Evolutionary conservation across 1,140 invertebrate genomes (phyloP).

Genomic region (Liolophura sinensis): DNA sequence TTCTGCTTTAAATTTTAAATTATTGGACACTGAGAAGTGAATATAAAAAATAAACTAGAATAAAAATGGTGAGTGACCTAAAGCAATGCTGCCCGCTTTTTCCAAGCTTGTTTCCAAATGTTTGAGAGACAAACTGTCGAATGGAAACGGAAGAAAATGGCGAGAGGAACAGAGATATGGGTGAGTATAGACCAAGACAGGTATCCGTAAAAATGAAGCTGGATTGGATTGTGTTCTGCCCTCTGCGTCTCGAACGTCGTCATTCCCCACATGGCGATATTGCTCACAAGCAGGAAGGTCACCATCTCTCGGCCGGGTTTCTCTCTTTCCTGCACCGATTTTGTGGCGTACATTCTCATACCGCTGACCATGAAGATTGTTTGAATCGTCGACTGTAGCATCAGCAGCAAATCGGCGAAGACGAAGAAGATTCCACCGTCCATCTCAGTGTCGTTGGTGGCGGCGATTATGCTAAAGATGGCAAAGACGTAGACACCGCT

Average conservation of each 20-base stretch:
- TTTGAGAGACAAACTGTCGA: slow-evolving; percentile 52
- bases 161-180: slow-evolving; percentile 46
- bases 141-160: slow-evolving; percentile 52
- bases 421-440: slow-evolving; percentile 30
- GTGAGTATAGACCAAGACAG: slow-evolving; percentile 47
- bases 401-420: slow-evolving; percentile 59
- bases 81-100: neutral
- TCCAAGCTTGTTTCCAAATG: slow-evolving; percentile 54
- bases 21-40: no score
- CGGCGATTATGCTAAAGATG: slow-evolving; percentile 90
- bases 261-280: slow-evolving; percentile 60
- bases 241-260: slow-evolving; percentile 46
- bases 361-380: slow-evolving; percentile 76
- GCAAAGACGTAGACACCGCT: slow-evolving; percentile 91
- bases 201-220: slow-evolving; percentile 42
- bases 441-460: slow-evolving; percentile 70
- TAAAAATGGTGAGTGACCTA: no score
- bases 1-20: no score
- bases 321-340: slow-evolving; percentile 86
- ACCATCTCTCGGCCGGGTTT: slow-evolving; percentile 95
- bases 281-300: slow-evolving; percentile 92
- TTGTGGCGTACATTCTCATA: slow-evolving; percentile 76
- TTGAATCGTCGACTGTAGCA: slow-evolving; percentile 84
- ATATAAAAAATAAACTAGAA: no score
- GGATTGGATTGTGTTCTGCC: slow-evolving; percentile 33